Evolutionary conservation across 2,113 vertebrate genomes (phyloP).

Genomic region (Calyptommatus sinebrachiatus): DNA sequence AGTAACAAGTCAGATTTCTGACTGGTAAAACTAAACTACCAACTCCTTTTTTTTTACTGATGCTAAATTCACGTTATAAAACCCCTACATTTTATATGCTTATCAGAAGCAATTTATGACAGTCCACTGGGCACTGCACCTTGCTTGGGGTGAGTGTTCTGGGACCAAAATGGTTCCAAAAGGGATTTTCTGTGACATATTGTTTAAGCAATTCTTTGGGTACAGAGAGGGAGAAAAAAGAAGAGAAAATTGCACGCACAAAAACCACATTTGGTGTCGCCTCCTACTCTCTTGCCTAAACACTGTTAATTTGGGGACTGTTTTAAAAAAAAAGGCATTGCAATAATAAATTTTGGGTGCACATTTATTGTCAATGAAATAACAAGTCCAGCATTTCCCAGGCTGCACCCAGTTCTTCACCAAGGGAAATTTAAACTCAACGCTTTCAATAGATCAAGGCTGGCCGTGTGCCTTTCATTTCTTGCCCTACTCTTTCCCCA

Average conservation of each 20-base stretch:
- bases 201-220: constrained; percentile 4
- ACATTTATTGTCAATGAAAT: neutral
- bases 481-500: neutral
- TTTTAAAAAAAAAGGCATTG: neutral
- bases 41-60: neutral
- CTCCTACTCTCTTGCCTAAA: neutral
- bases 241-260: neutral
- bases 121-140: constrained; percentile 19
- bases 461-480: neutral
- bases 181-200: fast-evolving
- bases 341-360: no score
- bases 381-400: neutral
- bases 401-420: neutral
- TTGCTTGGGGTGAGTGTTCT: neutral
- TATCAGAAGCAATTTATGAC: neutral
- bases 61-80: neutral
- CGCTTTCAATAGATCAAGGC: neutral
- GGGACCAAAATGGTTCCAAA: neutral
- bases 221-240: neutral
- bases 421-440: neutral
- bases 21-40: neutral
- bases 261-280: neutral
- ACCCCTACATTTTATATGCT: neutral
- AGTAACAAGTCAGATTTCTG: neutral
- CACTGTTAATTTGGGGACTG: neutral